Conservation (phyloP, 2,113 vertebrate species). For the Anoura caudifer region DNA sequence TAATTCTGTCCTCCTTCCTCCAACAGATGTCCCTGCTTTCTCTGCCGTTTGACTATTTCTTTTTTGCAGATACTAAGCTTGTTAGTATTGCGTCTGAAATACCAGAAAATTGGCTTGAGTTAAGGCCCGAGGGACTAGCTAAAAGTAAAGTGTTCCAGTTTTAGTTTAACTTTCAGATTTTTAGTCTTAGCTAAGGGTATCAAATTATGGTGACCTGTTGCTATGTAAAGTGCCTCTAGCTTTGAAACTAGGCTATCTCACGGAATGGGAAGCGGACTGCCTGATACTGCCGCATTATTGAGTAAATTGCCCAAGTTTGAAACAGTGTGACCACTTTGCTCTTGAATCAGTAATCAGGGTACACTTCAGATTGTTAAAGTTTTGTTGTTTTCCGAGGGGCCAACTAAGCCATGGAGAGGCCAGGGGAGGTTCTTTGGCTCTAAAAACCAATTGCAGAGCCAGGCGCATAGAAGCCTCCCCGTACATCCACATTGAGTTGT, state of each 20-base stretch:
- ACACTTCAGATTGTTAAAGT: neutral
- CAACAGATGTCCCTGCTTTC: neutral
- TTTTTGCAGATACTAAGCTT: neutral
- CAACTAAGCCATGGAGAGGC: neutral
- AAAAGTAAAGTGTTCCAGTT: neutral
- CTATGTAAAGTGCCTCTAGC: neutral
- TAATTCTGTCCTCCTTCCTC: neutral
- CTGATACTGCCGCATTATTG: neutral
- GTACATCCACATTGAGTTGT: neutral
- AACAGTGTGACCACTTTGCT: neutral
- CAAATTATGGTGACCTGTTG: neutral
- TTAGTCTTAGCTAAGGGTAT: neutral
- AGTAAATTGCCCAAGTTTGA: neutral
- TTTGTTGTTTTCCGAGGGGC: neutral
- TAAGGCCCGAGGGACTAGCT: neutral
- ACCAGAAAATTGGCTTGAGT: neutral
- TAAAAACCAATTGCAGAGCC: neutral
- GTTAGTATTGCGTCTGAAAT: neutral
- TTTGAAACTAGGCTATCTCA: neutral
- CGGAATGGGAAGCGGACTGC: neutral
- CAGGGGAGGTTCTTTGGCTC: neutral
- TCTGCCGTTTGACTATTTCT: neutral
- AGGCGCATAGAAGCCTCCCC: neutral
- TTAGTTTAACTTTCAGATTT: neutral
- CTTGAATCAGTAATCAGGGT: neutral